These are phyloP conservation scores for Melieria picta DNA, from an alignment of 2,888 invertebrate genomes.

Conservation along the genomic window DNA sequence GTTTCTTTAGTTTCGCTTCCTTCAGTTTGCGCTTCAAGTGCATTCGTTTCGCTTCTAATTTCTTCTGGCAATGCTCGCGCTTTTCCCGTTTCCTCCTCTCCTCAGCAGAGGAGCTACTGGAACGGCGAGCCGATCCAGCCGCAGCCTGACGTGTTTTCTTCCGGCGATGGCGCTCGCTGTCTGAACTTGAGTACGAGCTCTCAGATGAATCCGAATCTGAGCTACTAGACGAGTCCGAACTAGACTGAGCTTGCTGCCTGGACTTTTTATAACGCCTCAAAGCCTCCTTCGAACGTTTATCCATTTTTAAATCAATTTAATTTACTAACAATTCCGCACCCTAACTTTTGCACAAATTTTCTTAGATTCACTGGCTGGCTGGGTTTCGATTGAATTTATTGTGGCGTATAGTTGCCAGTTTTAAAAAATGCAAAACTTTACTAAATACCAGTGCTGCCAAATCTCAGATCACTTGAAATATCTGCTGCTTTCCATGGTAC, in stretches of 20 bases:
- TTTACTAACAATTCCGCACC: neutral
- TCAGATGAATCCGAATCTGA: slow-evolving; percentile 60
- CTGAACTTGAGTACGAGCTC: slow-evolving; percentile 62
- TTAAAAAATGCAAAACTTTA: neutral
- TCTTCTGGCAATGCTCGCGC: slow-evolving; percentile 63
- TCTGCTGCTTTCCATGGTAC: neutral
- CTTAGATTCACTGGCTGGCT: too few species aligned
- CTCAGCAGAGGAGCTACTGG: slow-evolving; percentile 74
- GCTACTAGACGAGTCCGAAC: slow-evolving; percentile 61
- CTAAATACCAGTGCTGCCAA: neutral
- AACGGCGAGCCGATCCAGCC: slow-evolving; percentile 59
- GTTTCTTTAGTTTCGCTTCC: slow-evolving; percentile 62
- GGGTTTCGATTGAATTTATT: too few species aligned
- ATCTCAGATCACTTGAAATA: neutral
- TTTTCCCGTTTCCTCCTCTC: slow-evolving; percentile 63
- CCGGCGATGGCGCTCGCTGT: slow-evolving; percentile 64
- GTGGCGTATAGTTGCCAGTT: too few species aligned
- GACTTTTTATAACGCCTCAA: slow-evolving; percentile 62
- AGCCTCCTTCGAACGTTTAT: slow-evolving; percentile 63
- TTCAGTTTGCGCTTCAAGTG: slow-evolving; percentile 63
- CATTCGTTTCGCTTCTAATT: slow-evolving; percentile 63
- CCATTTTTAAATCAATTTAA: slow-evolving; percentile 51
- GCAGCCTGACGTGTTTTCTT: slow-evolving; percentile 66
- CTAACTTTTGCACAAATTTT: too few species aligned
- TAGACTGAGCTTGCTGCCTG: slow-evolving; percentile 58